Evolutionary conservation across 2,113 vertebrate species (phyloP).

Genomic region (Bubo bubo): DNA sequence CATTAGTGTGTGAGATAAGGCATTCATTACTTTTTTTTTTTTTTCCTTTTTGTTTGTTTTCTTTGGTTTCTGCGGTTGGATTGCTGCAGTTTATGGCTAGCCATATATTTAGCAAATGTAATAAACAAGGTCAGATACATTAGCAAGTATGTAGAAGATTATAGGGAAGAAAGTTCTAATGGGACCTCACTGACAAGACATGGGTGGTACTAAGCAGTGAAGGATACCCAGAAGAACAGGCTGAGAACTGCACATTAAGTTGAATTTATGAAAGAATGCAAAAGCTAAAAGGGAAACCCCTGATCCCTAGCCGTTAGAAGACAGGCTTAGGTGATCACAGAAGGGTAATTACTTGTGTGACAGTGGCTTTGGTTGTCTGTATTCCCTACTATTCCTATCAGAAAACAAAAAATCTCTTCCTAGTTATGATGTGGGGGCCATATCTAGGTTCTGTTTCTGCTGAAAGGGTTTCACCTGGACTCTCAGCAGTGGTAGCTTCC

Average conservation of each 20-base stretch:
- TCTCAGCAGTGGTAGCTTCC: neutral
- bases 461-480: neutral
- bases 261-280: neutral
- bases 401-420: neutral
- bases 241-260: neutral
- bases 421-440: neutral
- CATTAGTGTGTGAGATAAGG: neutral
- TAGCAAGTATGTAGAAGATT: neutral
- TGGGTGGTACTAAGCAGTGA: neutral
- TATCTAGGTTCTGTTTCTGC: neutral
- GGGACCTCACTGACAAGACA: neutral
- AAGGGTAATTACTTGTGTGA: neutral
- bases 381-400: neutral
- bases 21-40: neutral
- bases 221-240: neutral
- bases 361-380: neutral
- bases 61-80: neutral
- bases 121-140: neutral
- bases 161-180: neutral
- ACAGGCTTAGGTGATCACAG: neutral
- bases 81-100: neutral
- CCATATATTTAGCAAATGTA: neutral
- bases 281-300: neutral
- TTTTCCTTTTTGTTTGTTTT: neutral
- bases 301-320: neutral